Conservation (phyloP, 2,888 invertebrate species). For the Scaptomyza cyrtandrae region DNA sequence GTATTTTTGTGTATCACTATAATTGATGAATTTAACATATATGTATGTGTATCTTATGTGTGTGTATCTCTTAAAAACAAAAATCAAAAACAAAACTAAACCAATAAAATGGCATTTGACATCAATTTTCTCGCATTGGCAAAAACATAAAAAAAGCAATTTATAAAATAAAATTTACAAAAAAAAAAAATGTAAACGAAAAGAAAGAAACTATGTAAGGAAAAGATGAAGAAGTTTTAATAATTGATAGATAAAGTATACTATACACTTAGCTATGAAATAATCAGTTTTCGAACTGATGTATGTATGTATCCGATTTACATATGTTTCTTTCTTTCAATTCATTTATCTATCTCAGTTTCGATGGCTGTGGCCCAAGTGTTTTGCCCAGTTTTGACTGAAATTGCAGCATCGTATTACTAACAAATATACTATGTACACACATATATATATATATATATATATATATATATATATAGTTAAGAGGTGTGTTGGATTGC, state of each 20-base stretch:
- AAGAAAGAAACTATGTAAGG: constrained; percentile 1
- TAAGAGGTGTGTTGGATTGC: constrained; percentile 22
- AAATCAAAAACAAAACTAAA: not conserved
- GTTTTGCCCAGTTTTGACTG: constrained; percentile 55
- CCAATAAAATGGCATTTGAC: constrained; percentile 17
- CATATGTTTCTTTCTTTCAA: not conserved
- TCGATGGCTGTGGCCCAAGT: constrained; percentile 37
- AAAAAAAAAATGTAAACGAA: not conserved
- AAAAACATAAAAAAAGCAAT: constrained; percentile 42
- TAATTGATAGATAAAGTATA: not conserved
- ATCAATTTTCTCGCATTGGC: constrained; percentile 50
- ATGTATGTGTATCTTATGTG: constrained; percentile 11
- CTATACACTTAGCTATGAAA: constrained; percentile 2
- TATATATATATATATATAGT: constrained; percentile 4
- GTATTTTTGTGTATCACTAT: constrained; percentile 64
- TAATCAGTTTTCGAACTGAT: not conserved
- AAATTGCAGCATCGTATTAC: constrained; percentile 36
- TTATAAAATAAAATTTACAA: constrained; percentile 26
- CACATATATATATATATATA: not conserved
- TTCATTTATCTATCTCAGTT: constrained; percentile 35
- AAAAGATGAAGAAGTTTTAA: not conserved
- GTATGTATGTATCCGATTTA: not conserved
- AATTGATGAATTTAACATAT: constrained; percentile 56
- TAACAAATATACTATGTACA: not conserved
- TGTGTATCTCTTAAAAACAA: constrained; percentile 12